phyloP scores from a whole-genome alignment of 2,113 vertebrate species.

The Peromyscus polionotus region DNA sequence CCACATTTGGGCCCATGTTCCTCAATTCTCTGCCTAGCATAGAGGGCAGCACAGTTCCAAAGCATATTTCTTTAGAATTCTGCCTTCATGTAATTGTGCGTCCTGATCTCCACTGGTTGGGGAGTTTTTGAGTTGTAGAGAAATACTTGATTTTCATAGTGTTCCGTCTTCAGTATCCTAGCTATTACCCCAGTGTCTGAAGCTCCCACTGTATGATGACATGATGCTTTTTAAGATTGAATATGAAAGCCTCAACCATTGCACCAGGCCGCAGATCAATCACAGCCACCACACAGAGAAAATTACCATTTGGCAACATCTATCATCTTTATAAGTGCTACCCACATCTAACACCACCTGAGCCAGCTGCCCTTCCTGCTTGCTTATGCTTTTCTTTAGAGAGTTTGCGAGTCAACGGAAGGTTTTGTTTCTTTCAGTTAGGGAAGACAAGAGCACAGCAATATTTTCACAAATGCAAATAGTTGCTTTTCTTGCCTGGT shows the following conservation, averaged over 20 bases:
- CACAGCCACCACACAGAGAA: slow-evolving; percentile 70
- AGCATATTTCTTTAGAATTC: not conserved
- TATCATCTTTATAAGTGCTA: slow-evolving; percentile 56
- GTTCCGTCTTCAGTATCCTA: slow-evolving; percentile 7
- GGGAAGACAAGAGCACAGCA: not conserved
- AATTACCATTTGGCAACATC: slow-evolving; percentile 65
- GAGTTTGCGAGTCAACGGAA: slow-evolving; percentile 21
- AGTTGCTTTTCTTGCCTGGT: not conserved
- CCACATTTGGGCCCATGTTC: not conserved
- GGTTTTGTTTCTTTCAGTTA: not conserved
- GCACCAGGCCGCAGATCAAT: slow-evolving; percentile 64
- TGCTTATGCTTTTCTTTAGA: not conserved
- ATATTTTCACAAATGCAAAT: not conserved
- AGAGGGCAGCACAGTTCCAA: not conserved
- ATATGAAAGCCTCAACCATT: slow-evolving; percentile 66
- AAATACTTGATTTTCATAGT: slow-evolving; percentile 10
- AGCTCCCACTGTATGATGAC: slow-evolving; percentile 44
- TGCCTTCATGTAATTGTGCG: not conserved
- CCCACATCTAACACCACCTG: slow-evolving; percentile 24
- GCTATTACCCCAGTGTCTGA: not conserved
- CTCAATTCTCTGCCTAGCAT: slow-evolving; percentile 1
- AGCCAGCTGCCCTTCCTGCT: not conserved
- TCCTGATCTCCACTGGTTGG: not conserved
- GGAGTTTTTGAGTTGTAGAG: slow-evolving; percentile 29
- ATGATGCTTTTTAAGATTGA: slow-evolving; percentile 67